Conservation (phyloP, 2,888 invertebrate species). For the Drosophila mayaguana region DNA sequence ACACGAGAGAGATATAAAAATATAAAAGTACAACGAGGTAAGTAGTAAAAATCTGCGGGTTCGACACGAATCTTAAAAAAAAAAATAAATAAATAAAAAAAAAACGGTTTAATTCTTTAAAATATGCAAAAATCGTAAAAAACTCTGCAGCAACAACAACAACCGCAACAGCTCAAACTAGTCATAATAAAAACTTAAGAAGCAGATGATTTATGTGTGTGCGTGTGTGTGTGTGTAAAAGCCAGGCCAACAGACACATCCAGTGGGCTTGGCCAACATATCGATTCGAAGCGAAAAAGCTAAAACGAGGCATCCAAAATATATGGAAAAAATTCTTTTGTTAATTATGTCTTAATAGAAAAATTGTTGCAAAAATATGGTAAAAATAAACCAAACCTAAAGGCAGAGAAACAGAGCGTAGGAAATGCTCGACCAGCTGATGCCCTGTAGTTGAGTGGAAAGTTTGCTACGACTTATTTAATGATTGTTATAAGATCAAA, state of each 20-base stretch:
- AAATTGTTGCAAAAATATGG: slow-evolving; percentile 42
- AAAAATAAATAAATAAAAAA: slow-evolving; percentile 29
- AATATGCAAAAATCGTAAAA: slow-evolving; percentile 75
- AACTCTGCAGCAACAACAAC: slow-evolving; percentile 36
- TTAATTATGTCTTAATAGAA: slow-evolving; percentile 76
- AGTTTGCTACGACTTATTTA: too few species aligned
- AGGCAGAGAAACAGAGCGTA: slow-evolving; percentile 14
- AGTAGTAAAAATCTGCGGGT: slow-evolving; percentile 73
- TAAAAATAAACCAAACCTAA: slow-evolving; percentile 17
- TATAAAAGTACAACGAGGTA: slow-evolving; percentile 48
- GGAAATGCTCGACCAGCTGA: background rate
- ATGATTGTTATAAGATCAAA: background rate
- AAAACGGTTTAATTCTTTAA: slow-evolving; percentile 60
- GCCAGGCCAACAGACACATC: slow-evolving; percentile 8
- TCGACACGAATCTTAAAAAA: slow-evolving; percentile 60
- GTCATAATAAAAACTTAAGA: slow-evolving; percentile 54
- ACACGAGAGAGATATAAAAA: slow-evolving; percentile 18
- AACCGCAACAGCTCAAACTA: slow-evolving; percentile 14
- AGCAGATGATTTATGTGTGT: slow-evolving; percentile 65
- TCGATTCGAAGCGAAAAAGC: slow-evolving; percentile 12
- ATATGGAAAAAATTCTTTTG: slow-evolving; percentile 29
- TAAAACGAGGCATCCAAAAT: slow-evolving; percentile 27
- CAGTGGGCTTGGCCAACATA: slow-evolving; percentile 29
- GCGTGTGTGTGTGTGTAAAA: slow-evolving; percentile 11
- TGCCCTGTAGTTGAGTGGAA: background rate